Conservation (phyloP, 2,888 invertebrate genomes). For the Caenorhabditis auriculariae region DNA sequence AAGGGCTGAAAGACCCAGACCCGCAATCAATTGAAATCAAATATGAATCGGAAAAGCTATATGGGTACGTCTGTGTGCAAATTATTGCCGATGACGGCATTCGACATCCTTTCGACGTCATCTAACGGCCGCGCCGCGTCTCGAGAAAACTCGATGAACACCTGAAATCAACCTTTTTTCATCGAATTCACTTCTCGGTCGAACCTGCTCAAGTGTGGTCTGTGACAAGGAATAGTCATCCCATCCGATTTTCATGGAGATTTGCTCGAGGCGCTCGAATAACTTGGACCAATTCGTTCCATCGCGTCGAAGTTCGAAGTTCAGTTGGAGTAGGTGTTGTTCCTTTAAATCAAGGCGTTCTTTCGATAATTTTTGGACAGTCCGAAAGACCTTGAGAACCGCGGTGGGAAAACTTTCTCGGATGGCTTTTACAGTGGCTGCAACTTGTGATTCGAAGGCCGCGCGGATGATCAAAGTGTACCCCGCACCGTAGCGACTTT, state of each 20-base stretch:
- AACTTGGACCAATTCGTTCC: conserved; percentile 65
- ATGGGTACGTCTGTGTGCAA: no score
- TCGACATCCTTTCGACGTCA: no score
- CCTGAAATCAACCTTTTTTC: conserved; percentile 10
- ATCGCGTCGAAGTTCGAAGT: conserved; percentile 65
- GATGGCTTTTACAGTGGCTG: conserved; percentile 61
- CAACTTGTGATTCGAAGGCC: neutral
- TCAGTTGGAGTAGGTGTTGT: conserved; percentile 64
- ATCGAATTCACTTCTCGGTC: neutral
- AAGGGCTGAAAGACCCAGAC: no score
- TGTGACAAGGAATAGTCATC: conserved; percentile 79
- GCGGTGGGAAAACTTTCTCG: conserved; percentile 69
- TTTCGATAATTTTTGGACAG: no score
- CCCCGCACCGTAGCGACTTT: conserved; percentile 66
- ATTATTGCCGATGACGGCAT: no score
- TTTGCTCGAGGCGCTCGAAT: conserved; percentile 65
- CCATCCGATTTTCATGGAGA: conserved; percentile 65
- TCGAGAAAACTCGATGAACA: conserved; percentile 40
- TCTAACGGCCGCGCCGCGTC: conserved; percentile 11
- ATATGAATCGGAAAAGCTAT: no score
- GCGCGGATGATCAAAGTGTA: conserved; percentile 33
- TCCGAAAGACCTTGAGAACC: conserved; percentile 70
- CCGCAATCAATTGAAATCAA: no score
- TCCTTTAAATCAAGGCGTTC: conserved; percentile 33
- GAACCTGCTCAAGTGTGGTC: conserved; percentile 79